Conservation (phyloP, 2,797 vertebrate genomes). For the Acipenser transmontanus region DNA sequence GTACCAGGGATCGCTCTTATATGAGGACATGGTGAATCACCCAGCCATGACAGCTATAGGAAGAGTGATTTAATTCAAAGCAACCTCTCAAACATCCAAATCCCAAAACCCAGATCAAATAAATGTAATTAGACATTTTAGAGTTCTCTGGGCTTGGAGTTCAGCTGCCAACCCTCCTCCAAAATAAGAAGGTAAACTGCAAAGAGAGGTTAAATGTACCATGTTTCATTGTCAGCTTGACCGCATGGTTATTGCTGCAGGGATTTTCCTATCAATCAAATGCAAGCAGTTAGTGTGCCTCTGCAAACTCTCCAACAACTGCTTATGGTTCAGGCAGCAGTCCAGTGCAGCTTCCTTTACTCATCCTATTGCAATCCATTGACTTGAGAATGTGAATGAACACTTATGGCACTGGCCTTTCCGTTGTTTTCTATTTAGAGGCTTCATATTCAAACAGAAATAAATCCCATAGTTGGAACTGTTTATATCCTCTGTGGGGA, state of each 20-base stretch:
- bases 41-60: neutral
- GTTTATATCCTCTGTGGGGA: neutral
- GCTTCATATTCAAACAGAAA: neutral
- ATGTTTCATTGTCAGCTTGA: no score
- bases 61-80: neutral
- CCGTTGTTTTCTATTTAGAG: neutral
- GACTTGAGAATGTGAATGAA: neutral
- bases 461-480: neutral
- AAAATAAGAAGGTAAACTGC: neutral
- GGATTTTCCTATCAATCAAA: no score
- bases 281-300: no score
- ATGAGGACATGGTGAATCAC: neutral
- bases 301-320: no score
- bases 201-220: no score
- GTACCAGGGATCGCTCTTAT: neutral
- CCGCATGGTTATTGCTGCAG: no score
- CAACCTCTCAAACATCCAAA: neutral
- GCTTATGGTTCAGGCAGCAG: neutral
- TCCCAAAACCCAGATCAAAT: neutral
- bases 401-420: conserved; percentile 1
- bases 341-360: neutral
- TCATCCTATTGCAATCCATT: neutral
- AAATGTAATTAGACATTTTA: conserved; percentile 1
- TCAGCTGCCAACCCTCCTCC: neutral
- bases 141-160: neutral